Percentiles rank a stretch among this genome's conserved stretches.
phyloP scores from a whole-genome alignment of 37 sponge, comb jelly and placozoan species.

The Eunapius fragilis region DNA sequence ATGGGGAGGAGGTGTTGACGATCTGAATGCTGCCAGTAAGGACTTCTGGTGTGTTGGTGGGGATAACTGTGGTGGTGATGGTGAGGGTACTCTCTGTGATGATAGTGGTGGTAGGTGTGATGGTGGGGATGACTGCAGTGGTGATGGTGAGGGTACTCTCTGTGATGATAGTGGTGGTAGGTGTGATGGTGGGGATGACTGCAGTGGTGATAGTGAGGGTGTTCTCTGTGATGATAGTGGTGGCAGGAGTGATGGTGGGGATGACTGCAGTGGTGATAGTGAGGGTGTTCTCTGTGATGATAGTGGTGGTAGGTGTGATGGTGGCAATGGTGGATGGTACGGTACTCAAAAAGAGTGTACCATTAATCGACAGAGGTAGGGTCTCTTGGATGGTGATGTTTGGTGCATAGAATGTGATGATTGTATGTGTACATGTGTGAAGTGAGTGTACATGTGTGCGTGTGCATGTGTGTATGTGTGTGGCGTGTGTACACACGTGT shows the following conservation, averaged over 20 bases:
- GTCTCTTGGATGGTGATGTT: not conserved
- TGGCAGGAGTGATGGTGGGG: not conserved
- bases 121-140: too few relatives aligned
- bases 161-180: too few relatives aligned
- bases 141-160: too few relatives aligned
- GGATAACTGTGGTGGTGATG: not conserved
- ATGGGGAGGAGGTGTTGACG: conserved; percentile 48
- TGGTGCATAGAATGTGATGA: not conserved
- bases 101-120: too few relatives aligned
- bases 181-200: too few relatives aligned
- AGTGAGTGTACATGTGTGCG: not conserved
- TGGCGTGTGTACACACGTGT: too few relatives aligned
- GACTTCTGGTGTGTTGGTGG: conserved; percentile 42
- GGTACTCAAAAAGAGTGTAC: not conserved
- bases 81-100: not conserved
- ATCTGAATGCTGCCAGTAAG: conserved; percentile 41
- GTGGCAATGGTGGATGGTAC: too few relatives aligned
- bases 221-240: not conserved
- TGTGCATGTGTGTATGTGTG: not conserved
- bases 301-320: too few relatives aligned
- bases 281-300: too few relatives aligned
- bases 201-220: too few relatives aligned
- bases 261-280: too few relatives aligned
- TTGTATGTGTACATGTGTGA: not conserved
- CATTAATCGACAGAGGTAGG: not conserved